phyloP scores from a whole-genome alignment of 30 jellyfish, hydroid and myxozoan species.

The Pelagia noctiluca region DNA sequence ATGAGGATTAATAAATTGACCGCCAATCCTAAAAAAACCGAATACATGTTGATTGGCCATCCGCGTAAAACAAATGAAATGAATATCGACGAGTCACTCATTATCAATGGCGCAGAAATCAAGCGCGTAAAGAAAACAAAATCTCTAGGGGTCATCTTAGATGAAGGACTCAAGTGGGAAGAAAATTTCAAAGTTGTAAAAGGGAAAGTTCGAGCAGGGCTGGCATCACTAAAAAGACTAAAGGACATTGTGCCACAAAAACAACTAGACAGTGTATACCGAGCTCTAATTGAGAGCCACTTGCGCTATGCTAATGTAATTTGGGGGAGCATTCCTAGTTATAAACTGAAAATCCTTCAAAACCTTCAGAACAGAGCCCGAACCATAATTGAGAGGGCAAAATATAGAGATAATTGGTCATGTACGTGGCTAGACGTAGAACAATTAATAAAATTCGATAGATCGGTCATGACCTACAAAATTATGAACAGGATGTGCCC shows the following conservation, averaged over 20 bases:
- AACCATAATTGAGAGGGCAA: background rate
- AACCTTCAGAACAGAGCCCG: background rate
- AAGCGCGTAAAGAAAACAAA: constrained; percentile 18
- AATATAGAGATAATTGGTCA: background rate
- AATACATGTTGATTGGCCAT: too few relatives aligned
- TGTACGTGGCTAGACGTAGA: too few relatives aligned
- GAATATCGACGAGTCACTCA: constrained; percentile 2
- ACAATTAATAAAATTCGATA: too few relatives aligned
- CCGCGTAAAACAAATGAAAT: too few relatives aligned
- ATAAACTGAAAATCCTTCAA: background rate
- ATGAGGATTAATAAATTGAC: too few relatives aligned
- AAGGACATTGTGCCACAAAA: background rate
- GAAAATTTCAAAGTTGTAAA: background rate
- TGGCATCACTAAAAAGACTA: background rate
- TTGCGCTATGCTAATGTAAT: background rate
- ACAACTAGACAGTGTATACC: constrained; percentile 4
- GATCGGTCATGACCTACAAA: too few relatives aligned
- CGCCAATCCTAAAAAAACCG: too few relatives aligned
- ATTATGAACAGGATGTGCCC: too few relatives aligned
- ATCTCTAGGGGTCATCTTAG: background rate
- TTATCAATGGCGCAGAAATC: constrained; percentile 16
- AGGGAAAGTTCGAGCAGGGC: background rate
- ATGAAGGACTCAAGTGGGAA: constrained; percentile 14
- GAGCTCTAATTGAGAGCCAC: background rate
- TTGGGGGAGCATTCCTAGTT: constrained; percentile 2